Conservation (phyloP, 2,797 vertebrate species). For the Sebastes hopkinsi region DNA sequence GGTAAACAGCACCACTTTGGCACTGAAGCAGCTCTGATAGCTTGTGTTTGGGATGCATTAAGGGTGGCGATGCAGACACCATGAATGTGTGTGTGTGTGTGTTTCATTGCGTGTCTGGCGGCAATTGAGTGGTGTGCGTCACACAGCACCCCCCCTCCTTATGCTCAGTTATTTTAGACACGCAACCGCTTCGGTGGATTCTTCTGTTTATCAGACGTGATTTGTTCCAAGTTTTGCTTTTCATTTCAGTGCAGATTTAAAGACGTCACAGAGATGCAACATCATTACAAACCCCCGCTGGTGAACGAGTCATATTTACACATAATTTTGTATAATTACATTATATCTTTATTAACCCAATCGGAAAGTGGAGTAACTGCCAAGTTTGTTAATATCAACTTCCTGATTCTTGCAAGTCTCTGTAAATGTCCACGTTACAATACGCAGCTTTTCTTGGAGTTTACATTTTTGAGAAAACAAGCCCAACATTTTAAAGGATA, state of each 20-base stretch:
- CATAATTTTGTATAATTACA: not conserved
- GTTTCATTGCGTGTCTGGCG: conserved; percentile 50
- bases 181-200: conserved; percentile 7
- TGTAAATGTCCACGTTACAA: not conserved
- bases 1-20: conserved; percentile 83
- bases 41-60: conserved; percentile 83
- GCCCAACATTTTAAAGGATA: not conserved
- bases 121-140: conserved; percentile 56
- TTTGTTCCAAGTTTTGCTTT: conserved; percentile 38
- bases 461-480: not conserved
- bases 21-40: conserved; percentile 81
- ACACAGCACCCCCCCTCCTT: conserved; percentile 27
- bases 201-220: conserved; percentile 20
- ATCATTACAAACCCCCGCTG: not conserved
- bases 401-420: not conserved
- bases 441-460: not conserved
- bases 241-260: conserved; percentile 18
- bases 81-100: conserved; percentile 32
- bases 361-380: not conserved
- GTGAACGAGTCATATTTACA: not conserved
- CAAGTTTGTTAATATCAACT: not conserved
- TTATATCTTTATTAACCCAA: not conserved
- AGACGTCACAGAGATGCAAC: conserved; percentile 10
- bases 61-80: conserved; percentile 73
- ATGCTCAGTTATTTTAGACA: conserved; percentile 37